phyloP scores from a whole-genome alignment of 2,113 vertebrate genomes.

The Artemisiospiza belli region DNA sequence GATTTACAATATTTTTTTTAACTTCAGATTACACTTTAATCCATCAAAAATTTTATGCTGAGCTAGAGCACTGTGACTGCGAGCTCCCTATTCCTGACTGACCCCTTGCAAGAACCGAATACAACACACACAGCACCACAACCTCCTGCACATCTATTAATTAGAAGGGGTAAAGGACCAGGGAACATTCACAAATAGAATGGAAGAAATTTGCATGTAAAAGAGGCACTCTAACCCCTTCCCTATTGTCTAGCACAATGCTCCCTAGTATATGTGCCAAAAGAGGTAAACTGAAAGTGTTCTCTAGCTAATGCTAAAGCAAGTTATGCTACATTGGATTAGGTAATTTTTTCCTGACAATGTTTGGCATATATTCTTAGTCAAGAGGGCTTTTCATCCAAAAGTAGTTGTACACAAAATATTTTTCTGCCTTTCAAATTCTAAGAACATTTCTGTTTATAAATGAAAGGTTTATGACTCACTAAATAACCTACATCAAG shows the following conservation, averaged over 20 bases:
- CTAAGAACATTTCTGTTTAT: conserved; percentile 12
- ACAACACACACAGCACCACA: neutral
- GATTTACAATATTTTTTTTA: neutral
- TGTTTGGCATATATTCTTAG: neutral
- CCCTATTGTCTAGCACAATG: neutral
- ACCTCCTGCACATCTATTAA: neutral
- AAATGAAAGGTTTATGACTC: conserved; percentile 13
- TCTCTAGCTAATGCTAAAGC: neutral
- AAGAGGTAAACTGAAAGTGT: neutral
- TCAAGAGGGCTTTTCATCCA: neutral
- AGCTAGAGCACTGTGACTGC: too few relatives aligned
- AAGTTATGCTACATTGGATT: neutral
- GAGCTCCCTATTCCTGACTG: neutral
- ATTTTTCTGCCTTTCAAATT: conserved; percentile 15
- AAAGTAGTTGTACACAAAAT: neutral
- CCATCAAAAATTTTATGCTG: neutral
- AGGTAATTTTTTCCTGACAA: neutral
- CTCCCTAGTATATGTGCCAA: neutral
- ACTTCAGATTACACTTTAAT: neutral
- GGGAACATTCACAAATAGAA: neutral
- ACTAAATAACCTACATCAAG: neutral
- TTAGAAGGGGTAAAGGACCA: neutral
- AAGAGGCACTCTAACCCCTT: neutral
- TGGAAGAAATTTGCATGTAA: neutral
- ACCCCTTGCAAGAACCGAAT: rapidly evolving